A percentile compares a stretch with the other conserved stretches of the same genome.
phyloP scores from a whole-genome alignment of 2,888 invertebrate genomes.

The Incurvaria masculella region DNA sequence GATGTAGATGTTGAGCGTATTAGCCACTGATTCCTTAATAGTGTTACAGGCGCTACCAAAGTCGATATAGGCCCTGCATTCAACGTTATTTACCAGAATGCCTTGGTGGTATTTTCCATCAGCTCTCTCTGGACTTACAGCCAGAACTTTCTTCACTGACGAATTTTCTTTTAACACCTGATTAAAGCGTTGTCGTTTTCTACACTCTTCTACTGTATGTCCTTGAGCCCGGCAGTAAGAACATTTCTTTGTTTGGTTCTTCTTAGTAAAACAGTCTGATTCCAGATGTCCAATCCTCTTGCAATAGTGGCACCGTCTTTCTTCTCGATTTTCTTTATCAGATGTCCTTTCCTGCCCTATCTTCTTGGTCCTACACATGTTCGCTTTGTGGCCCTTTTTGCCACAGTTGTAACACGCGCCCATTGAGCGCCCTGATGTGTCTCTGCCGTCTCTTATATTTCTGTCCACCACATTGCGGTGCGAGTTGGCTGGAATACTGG shows the following conservation, averaged over 20 bases:
- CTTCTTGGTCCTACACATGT: not conserved
- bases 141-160: constrained; percentile 3
- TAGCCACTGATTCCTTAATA: too few species aligned
- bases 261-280: constrained; percentile 7
- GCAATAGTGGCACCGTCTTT: not conserved
- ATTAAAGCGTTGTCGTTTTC: not conserved
- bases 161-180: too few species aligned
- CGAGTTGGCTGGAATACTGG: not conserved
- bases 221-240: constrained; percentile 7
- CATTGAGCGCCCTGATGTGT: too few species aligned
- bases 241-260: constrained; percentile 3
- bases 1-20: too few species aligned
- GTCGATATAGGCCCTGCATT: constrained; percentile 10
- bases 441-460: too few species aligned
- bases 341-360: too few species aligned
- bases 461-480: too few species aligned
- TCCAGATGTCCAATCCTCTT: constrained; percentile 6
- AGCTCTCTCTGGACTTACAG: not conserved
- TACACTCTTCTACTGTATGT: constrained; percentile 8
- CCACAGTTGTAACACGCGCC: constrained; percentile 7
- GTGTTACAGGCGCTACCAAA: too few species aligned
- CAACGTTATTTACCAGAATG: constrained; percentile 6
- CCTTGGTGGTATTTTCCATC: constrained; percentile 9
- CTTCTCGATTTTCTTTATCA: too few species aligned
- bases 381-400: constrained; percentile 9